Evolutionary conservation across 92 coral and sea anemone species (phyloP).

Genomic region (Porites rus): DNA sequence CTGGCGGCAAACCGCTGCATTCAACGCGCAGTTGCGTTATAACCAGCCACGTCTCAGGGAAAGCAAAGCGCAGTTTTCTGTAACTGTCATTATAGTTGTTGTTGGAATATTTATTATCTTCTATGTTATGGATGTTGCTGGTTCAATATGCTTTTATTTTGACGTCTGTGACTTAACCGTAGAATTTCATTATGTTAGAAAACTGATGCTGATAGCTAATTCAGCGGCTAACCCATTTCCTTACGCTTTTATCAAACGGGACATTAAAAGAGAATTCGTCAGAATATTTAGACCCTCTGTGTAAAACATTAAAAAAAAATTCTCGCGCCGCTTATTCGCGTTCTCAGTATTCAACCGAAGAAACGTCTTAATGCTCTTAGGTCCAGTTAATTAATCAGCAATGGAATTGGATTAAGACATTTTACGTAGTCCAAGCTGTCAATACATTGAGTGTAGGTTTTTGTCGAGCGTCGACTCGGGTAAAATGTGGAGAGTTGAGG

Average conservation of each 20-base stretch:
- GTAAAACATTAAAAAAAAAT: not conserved
- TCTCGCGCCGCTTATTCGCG: too few species aligned
- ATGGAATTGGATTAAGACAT: not conserved
- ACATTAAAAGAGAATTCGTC: slow-evolving; percentile 47
- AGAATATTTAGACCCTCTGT: not conserved
- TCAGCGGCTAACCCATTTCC: slow-evolving; percentile 66
- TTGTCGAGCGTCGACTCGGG: too few species aligned
- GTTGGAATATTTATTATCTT: slow-evolving; percentile 51
- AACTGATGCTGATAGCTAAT: slow-evolving; percentile 49
- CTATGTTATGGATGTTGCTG: slow-evolving; percentile 46
- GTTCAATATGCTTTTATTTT: slow-evolving; percentile 45
- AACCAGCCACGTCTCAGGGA: slow-evolving; percentile 28
- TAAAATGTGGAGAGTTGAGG: too few species aligned
- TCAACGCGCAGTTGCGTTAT: slow-evolving; percentile 58
- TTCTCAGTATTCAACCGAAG: too few species aligned
- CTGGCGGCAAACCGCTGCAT: slow-evolving; percentile 56
- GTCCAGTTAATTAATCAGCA: too few species aligned
- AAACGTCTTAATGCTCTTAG: not conserved
- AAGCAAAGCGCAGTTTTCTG: slow-evolving; percentile 10
- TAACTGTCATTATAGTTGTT: slow-evolving; percentile 42
- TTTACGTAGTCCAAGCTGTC: not conserved
- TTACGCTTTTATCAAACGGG: slow-evolving; percentile 59
- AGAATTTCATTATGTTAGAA: not conserved
- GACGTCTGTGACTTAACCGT: slow-evolving; percentile 26
- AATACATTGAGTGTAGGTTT: not conserved